Evolutionary conservation across 2,797 vertebrate genomes (phyloP).

Genomic region (Sebastes hubbsi): DNA sequence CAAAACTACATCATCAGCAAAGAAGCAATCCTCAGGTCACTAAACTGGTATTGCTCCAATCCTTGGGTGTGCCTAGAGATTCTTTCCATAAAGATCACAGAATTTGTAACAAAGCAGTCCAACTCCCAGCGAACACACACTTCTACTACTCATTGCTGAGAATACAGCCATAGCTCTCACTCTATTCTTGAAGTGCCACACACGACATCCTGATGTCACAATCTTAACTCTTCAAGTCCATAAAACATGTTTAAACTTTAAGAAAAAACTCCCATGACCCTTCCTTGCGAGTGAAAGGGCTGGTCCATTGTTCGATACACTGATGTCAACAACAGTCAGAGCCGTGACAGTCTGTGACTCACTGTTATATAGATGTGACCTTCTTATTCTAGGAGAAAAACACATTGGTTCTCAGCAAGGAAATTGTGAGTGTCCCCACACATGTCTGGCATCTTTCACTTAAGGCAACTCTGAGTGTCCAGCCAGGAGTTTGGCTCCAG

Average conservation of each 20-base stretch:
- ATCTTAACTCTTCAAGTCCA: background rate
- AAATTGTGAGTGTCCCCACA: too few relatives aligned
- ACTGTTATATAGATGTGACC: background rate
- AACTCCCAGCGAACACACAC: background rate
- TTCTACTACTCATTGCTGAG: background rate
- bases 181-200: background rate
- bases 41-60: background rate
- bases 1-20: slow-evolving; percentile 12
- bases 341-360: background rate
- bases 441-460: too few relatives aligned
- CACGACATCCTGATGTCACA: background rate
- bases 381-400: background rate
- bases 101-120: background rate
- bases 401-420: too few relatives aligned
- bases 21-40: background rate
- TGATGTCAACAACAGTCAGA: too few relatives aligned
- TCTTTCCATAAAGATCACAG: background rate
- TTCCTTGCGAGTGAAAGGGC: background rate
- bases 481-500: too few relatives aligned
- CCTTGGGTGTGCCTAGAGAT: background rate
- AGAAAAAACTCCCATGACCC: background rate
- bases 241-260: background rate
- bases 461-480: too few relatives aligned
- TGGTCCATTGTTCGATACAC: background rate
- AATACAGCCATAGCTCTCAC: background rate